Evolutionary conservation across 1,140 invertebrate species (phyloP).

Genomic region (Lordiphosa stackelbergi): DNA sequence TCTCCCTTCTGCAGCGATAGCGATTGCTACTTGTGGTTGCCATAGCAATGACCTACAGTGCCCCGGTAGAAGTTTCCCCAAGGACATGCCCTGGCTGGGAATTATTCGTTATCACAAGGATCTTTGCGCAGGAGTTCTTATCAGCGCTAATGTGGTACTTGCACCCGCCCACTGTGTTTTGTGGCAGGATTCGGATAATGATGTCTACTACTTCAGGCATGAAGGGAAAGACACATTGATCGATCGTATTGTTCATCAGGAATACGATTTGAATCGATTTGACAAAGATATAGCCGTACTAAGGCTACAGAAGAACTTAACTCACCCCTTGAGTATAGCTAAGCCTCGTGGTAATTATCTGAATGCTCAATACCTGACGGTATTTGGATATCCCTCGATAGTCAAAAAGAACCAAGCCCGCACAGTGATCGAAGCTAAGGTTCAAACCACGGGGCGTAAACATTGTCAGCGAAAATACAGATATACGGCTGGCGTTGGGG

Average conservation of each 20-base stretch:
- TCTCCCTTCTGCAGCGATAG: not conserved
- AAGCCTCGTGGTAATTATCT: not conserved
- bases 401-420: not conserved
- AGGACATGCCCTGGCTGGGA: not conserved
- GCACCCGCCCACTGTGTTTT: constrained; percentile 1
- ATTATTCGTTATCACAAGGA: not conserved
- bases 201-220: not conserved
- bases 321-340: not conserved
- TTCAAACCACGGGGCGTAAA: not conserved
- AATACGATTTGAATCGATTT: not conserved
- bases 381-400: not conserved
- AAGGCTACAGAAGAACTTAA: not conserved
- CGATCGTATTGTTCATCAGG: constrained; percentile 5
- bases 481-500: not conserved
- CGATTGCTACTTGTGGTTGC: not conserved
- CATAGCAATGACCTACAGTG: not conserved
- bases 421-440: not conserved
- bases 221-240: not conserved
- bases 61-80: not conserved
- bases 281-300: constrained; percentile 4
- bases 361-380: not conserved
- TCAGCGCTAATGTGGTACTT: not conserved
- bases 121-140: not conserved
- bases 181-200: not conserved
- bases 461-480: constrained; percentile 1